A percentile compares a stretch with the other conserved stretches of the same genome.
phyloP scores from a whole-genome alignment of 1,140 invertebrate species.

The Acyrthosiphon pisum region DNA sequence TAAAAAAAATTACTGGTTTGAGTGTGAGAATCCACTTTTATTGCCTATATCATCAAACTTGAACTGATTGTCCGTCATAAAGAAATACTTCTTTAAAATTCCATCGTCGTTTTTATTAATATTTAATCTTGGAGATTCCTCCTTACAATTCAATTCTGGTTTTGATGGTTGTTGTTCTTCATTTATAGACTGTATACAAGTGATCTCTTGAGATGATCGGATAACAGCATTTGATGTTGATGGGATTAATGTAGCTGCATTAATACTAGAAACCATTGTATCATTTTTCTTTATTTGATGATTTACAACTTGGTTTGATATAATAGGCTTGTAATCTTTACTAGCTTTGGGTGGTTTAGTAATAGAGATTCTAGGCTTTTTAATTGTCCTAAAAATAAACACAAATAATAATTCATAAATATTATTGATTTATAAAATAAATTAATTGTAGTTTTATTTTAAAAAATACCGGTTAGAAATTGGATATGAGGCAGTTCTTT shows the following conservation, averaged over 20 bases:
- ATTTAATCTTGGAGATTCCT: background rate
- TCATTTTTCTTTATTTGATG: background rate
- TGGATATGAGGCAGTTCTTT: constrained; percentile 16
- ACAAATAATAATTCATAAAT: background rate
- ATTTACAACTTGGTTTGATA: background rate
- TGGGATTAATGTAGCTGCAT: background rate
- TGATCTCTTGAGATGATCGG: background rate
- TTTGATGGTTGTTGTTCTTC: background rate
- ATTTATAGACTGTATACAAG: background rate
- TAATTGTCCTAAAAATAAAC: background rate
- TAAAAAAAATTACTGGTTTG: background rate
- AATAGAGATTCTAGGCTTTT: background rate
- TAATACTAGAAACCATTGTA: background rate
- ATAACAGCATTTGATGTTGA: background rate
- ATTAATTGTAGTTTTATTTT: background rate
- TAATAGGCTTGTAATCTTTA: background rate
- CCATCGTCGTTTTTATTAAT: background rate
- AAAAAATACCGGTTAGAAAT: constrained; percentile 32
- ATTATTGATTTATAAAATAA: background rate
- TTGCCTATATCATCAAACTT: background rate
- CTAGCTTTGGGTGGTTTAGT: background rate
- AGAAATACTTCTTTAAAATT: background rate
- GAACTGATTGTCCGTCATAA: background rate
- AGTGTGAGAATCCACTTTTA: background rate
- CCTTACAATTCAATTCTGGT: background rate